These are phyloP conservation scores for Stomorhina lunata DNA, from an alignment of 2,888 invertebrate species.

Conservation along the genomic window DNA sequence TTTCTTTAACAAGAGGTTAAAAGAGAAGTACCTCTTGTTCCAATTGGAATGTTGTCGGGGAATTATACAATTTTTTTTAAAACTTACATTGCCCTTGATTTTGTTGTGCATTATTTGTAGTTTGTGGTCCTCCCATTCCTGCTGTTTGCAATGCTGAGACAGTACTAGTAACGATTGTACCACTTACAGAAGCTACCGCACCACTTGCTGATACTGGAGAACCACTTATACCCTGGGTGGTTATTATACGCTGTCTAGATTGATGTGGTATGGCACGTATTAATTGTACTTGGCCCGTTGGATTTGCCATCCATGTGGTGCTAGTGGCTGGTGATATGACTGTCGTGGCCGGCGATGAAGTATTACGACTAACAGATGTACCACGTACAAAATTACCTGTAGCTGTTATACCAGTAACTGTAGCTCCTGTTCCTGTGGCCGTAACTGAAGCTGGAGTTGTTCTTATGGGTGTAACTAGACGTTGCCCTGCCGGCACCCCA, in stretches of 20 bases:
- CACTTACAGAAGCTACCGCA: conserved; percentile 68
- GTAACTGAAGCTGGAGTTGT: conserved; percentile 73
- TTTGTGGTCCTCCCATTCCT: conserved; percentile 65
- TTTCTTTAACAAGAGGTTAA: no score
- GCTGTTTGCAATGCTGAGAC: conserved; percentile 63
- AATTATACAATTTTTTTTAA: no score
- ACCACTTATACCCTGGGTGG: conserved; percentile 74
- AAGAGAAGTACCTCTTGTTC: no score
- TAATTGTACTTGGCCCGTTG: conserved; percentile 77
- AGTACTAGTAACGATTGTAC: conserved; percentile 68
- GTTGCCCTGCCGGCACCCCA: conserved; percentile 72
- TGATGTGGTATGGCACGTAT: conserved; percentile 78
- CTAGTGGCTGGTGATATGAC: conserved; percentile 78
- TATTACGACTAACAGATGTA: conserved; percentile 71
- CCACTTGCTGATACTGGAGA: conserved; percentile 61
- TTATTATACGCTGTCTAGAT: conserved; percentile 77
- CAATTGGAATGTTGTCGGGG: no score
- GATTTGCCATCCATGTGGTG: conserved; percentile 78
- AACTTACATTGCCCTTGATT: conserved; percentile 69
- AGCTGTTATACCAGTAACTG: conserved; percentile 72
- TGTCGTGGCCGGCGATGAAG: conserved; percentile 77
- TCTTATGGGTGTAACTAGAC: conserved; percentile 76
- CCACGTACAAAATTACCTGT: conserved; percentile 77
- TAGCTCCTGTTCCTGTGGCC: conserved; percentile 69
- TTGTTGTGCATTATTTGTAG: conserved; percentile 60